phyloP scores from a whole-genome alignment of 2,113 vertebrate genomes.

The Gallinago jamesoni region DNA sequence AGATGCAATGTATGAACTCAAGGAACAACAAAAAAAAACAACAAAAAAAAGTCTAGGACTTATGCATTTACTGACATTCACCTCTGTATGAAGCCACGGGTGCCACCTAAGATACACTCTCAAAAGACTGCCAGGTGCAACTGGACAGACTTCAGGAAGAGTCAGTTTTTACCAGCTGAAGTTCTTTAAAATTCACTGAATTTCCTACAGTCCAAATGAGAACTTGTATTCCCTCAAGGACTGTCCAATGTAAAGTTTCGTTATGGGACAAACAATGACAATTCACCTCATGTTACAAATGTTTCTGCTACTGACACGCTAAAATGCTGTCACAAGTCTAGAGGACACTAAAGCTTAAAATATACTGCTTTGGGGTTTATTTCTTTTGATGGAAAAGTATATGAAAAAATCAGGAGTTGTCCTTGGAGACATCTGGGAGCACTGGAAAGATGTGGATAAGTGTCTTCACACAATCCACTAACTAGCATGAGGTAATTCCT shows the following conservation, averaged over 20 bases:
- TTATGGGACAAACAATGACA: background rate
- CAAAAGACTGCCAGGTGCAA: background rate
- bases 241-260: background rate
- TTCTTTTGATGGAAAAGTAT: background rate
- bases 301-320: background rate
- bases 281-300: background rate
- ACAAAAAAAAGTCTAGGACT: background rate
- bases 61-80: accelerated
- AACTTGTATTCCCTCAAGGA: background rate
- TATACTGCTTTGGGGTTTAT: background rate
- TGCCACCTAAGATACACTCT: background rate
- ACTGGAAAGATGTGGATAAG: background rate
- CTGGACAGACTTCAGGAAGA: background rate
- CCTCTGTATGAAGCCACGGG: background rate
- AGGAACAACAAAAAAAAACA: background rate
- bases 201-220: background rate
- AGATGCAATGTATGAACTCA: background rate
- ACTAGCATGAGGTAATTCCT: background rate
- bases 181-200: background rate
- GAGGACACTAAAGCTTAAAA: background rate
- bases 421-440: background rate
- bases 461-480: background rate
- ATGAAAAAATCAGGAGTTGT: background rate
- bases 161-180: background rate
- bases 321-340: background rate